phyloP scores from a whole-genome alignment of 2,797 vertebrate species.

The Oreochromis grahami region DNA sequence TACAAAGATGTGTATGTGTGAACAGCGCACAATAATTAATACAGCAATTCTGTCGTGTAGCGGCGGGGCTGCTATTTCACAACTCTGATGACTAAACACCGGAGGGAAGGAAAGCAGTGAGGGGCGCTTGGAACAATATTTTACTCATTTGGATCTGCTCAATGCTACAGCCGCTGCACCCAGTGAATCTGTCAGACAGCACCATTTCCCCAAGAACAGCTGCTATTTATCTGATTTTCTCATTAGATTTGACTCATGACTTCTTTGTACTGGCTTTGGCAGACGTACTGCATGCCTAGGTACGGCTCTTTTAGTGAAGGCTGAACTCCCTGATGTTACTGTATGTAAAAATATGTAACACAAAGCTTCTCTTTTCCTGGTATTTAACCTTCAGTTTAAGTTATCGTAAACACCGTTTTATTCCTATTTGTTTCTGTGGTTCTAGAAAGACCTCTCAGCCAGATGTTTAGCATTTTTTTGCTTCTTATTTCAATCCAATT shows the following conservation, averaged over 20 bases:
- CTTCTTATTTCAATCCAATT: background rate
- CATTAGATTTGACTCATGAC: constrained; percentile 82
- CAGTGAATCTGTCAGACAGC: constrained; percentile 81
- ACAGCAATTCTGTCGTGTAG: constrained; percentile 79
- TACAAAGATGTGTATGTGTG: constrained; percentile 91
- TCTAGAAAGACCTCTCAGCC: background rate
- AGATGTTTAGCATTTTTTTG: background rate
- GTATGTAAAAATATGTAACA: constrained; percentile 18
- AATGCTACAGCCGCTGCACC: constrained; percentile 74
- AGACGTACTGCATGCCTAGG: constrained; percentile 42
- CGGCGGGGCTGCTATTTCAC: constrained; percentile 83
- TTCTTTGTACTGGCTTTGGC: constrained; percentile 78
- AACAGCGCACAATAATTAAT: constrained; percentile 92
- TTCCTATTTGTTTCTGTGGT: background rate
- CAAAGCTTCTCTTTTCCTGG: background rate
- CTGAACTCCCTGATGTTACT: constrained; percentile 25
- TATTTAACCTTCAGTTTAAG: background rate
- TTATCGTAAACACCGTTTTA: background rate
- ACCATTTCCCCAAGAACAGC: constrained; percentile 71
- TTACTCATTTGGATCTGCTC: constrained; percentile 82
- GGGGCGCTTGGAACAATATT: constrained; percentile 84
- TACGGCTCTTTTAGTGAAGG: constrained; percentile 41
- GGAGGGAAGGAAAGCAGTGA: constrained; percentile 63
- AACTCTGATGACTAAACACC: constrained; percentile 87
- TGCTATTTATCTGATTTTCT: constrained; percentile 85